Evolutionary conservation across 2,113 vertebrate species (phyloP).

Genomic region (Lamprotornis superbus): DNA sequence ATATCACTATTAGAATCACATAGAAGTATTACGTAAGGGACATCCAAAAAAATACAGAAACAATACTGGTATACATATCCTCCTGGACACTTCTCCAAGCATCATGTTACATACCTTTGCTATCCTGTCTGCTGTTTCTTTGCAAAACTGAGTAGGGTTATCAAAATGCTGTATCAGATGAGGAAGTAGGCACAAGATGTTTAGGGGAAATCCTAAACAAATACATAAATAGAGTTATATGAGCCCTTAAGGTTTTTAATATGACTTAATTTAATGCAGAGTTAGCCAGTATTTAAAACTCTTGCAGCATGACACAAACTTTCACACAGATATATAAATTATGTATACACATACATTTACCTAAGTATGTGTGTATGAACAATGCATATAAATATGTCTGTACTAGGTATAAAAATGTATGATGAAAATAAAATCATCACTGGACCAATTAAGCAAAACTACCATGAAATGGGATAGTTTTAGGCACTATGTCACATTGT

Average conservation of each 20-base stretch:
- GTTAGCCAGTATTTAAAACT: not conserved
- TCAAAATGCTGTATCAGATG: constrained; percentile 99
- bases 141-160: constrained; percentile 96
- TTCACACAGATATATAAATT: not conserved
- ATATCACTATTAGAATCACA: not conserved
- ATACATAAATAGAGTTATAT: constrained; percentile 33
- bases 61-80: not conserved
- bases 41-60: not conserved
- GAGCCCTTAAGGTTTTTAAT: not conserved
- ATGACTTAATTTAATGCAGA: not conserved
- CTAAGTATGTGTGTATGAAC: not conserved
- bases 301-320: not conserved
- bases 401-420: not conserved
- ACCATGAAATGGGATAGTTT: not conserved
- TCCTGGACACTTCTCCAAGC: not conserved
- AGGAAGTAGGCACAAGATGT: constrained; percentile 96
- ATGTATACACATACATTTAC: not conserved
- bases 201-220: constrained; percentile 91
- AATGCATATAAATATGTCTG: not conserved
- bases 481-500: not conserved
- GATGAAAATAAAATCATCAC: not conserved
- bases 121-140: constrained; percentile 96
- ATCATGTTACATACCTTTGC: constrained; percentile 81
- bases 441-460: not conserved
- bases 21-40: not conserved